These are phyloP conservation scores for Aplysina aerophoba DNA, from an alignment of 37 sponge, comb jelly and placozoan species.

Conservation along the genomic window DNA sequence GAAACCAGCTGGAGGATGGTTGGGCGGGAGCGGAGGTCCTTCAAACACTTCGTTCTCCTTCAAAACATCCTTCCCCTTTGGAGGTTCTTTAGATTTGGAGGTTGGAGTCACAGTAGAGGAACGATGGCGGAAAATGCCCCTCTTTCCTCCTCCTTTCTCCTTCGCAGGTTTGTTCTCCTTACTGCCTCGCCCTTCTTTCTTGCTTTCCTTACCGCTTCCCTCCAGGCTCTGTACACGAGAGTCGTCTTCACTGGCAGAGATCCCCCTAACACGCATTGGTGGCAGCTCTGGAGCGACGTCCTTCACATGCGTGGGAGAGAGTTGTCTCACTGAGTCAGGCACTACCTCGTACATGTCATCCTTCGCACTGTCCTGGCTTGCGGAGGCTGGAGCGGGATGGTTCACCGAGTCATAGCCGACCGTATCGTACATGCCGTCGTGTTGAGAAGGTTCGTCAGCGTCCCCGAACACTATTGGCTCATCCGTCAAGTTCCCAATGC, in stretches of 20 bases:
- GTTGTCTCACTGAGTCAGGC: constrained; percentile 33
- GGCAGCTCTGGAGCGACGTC: constrained; percentile 14
- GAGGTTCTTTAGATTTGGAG: neutral
- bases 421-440: neutral
- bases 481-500: too few species aligned
- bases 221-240: neutral
- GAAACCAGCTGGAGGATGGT: neutral
- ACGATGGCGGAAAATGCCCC: neutral
- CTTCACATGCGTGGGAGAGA: neutral
- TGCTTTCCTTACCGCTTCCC: neutral
- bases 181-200: neutral
- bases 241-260: constrained; percentile 23
- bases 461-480: too few species aligned
- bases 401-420: neutral
- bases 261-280: neutral
- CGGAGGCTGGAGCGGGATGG: constrained; percentile 37
- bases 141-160: neutral
- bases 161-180: neutral
- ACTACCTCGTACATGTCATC: constrained; percentile 78
- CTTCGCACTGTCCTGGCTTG: constrained; percentile 15
- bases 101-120: neutral
- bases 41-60: neutral
- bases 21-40: constrained; percentile 34
- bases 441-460: too few species aligned
- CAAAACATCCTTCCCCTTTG: too few species aligned